Evolutionary conservation across 2,888 invertebrate species (phyloP), one percentile per base, ranked within the genome.

Genomic region (Parnassius apollo): DNA sequence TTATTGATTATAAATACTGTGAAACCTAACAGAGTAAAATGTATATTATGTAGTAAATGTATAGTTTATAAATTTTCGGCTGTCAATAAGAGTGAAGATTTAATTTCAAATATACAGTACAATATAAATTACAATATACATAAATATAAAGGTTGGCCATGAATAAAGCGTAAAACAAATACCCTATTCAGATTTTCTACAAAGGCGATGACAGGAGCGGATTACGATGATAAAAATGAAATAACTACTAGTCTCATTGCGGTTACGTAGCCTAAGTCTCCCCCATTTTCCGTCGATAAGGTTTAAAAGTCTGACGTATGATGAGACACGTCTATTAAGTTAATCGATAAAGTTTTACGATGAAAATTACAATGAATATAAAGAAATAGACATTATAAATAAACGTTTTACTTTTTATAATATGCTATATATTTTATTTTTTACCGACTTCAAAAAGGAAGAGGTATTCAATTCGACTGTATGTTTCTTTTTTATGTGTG

Each of bases 171-270:
- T 51, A 42, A 59, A 63, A 63, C 63, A 55, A 63, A 63, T 18
- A 51, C 59, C 63, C 63, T 52, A 63, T 63, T 63, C 63, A 63
- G 56, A 56, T 51, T 51, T 42, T 51, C 52, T 59, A 59, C 59
- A 63, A 63, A 59, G 57, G 59, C 63, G 63, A 63, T 59, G 63
- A 63, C 63, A 56, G 59, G 63, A 63, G 46, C 46, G 63, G 59
- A 63, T 63, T 63, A 63, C 63, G 59, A 58, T 63, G 63, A 63
- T 63, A 63, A 63, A 63, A 63, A 63, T 63, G 63, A 63, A 59
- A 63, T 63, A 63, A 63, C 63, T 63, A 63, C 56, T 63, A 56
- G 61, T 13, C 59, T 63, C 50, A 35, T 45, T 25, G 54, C 51
- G 63, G 55, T 59, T 52, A 35, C 46, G 56, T 56, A 51, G 45